Conservation (phyloP, 2,797 vertebrate species). For the Esox masquinongy region DNA sequence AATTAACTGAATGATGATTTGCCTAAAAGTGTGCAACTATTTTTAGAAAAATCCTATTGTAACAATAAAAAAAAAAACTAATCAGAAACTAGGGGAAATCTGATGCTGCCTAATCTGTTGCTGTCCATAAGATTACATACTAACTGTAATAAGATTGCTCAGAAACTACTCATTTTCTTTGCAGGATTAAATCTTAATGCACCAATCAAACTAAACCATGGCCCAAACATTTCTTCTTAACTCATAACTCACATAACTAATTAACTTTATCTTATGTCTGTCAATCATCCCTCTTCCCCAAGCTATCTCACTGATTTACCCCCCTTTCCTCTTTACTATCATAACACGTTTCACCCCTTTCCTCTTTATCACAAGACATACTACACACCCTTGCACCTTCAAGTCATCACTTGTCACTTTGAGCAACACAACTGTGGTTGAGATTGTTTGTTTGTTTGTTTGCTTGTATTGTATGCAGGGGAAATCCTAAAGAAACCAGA, state of each 20-base stretch:
- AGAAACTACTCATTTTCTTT: too few species aligned
- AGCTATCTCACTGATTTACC: background rate
- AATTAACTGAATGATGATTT: background rate
- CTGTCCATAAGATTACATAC: background rate
- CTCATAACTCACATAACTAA: too few species aligned
- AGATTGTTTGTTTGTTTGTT: constrained; percentile 16
- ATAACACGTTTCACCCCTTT: background rate
- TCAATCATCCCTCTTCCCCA: background rate
- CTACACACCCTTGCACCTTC: background rate
- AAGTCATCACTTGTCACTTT: background rate
- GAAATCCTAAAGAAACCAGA: background rate
- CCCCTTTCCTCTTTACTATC: too few species aligned
- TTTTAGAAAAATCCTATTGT: too few species aligned
- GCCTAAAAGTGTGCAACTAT: background rate
- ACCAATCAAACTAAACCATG: too few species aligned
- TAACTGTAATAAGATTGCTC: too few species aligned
- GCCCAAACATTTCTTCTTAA: too few species aligned
- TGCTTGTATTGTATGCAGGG: constrained; percentile 4
- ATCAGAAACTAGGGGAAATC: background rate
- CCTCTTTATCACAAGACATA: background rate
- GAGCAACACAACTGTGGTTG: background rate
- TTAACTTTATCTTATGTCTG: background rate
- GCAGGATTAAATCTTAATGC: too few species aligned
- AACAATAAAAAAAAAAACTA: too few species aligned
- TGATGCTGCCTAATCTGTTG: too few species aligned